These are phyloP conservation scores for Crioceris asparagi DNA, from an alignment of 2,888 invertebrate species.

Conservation along the genomic window DNA sequence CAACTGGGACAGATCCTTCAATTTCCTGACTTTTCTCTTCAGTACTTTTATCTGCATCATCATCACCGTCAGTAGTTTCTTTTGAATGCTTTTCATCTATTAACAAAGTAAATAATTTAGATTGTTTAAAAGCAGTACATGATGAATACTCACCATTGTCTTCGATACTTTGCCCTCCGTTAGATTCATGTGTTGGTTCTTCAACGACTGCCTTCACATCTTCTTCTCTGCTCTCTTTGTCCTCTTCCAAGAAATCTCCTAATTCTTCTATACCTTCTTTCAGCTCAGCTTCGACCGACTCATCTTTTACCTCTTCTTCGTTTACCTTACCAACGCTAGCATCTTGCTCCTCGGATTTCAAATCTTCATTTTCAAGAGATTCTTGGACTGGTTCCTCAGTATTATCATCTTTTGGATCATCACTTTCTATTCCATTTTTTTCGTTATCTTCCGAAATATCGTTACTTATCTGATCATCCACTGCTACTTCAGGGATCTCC, in stretches of 20 bases:
- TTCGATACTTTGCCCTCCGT: background rate
- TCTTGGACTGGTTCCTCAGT: slow-evolving; percentile 1
- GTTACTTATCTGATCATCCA: too few species aligned
- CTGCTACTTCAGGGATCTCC: too few species aligned
- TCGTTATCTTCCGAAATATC: too few species aligned
- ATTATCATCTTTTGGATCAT: slow-evolving; percentile 2
- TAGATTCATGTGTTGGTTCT: slow-evolving; percentile 7
- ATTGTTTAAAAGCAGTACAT: too few species aligned
- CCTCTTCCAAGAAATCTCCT: slow-evolving; percentile 1
- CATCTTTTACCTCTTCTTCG: too few species aligned
- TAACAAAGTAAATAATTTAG: too few species aligned
- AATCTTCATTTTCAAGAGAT: slow-evolving; percentile 6
- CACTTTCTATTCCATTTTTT: slow-evolving; percentile 7
- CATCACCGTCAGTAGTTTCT: slow-evolving; percentile 5
- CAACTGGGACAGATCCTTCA: slow-evolving; percentile 34
- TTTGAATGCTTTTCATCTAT: slow-evolving; percentile 13
- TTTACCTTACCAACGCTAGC: too few species aligned
- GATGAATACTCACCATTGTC: slow-evolving; percentile 2
- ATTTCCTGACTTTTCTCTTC: slow-evolving; percentile 7
- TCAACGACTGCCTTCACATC: slow-evolving; percentile 1
- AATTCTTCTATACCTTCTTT: background rate
- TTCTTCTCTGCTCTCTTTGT: background rate
- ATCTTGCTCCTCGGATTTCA: background rate
- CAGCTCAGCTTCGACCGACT: background rate
- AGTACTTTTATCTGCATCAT: slow-evolving; percentile 1